phyloP scores from a whole-genome alignment of 2,113 vertebrate genomes.

The Gasterosteus nipponicus region DNA sequence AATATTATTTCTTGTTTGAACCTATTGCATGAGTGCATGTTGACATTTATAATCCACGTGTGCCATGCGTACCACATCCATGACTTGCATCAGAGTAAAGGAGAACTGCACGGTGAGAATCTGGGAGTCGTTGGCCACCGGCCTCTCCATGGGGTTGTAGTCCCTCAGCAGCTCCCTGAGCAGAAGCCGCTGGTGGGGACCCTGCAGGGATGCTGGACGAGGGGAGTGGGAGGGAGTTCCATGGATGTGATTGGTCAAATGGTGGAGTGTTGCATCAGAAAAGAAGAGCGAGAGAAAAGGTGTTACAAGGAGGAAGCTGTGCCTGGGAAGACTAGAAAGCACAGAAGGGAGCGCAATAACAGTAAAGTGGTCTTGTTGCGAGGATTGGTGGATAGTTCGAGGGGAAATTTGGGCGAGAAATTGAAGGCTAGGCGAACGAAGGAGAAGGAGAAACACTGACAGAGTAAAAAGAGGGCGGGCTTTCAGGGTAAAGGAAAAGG shows the following conservation, averaged over 20 bases:
- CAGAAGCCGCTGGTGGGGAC: constrained; percentile 83
- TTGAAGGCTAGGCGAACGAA: neutral
- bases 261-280: neutral
- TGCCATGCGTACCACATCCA: constrained; percentile 82
- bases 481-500: neutral
- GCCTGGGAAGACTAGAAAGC: constrained; percentile 7
- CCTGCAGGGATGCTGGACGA: constrained; percentile 79
- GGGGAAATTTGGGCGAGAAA: constrained; percentile 1
- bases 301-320: constrained; percentile 27
- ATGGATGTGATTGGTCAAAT: neutral
- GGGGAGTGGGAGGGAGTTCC: neutral
- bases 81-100: constrained; percentile 83
- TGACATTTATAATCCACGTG: neutral
- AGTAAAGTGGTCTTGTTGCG: constrained; percentile 10
- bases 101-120: constrained; percentile 82
- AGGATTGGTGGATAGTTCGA: constrained; percentile 2
- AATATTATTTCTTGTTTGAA: neutral
- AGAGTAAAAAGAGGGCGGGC: neutral
- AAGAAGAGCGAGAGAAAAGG: constrained; percentile 8
- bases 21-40: neutral
- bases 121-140: constrained; percentile 84
- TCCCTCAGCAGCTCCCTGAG: constrained; percentile 83
- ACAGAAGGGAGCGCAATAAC: constrained; percentile 4
- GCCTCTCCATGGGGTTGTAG: constrained; percentile 85
- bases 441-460: neutral